Base-by-base conservation (phyloP, 2,113 vertebrate species). In the Poicephalus meyeri region DNA sequence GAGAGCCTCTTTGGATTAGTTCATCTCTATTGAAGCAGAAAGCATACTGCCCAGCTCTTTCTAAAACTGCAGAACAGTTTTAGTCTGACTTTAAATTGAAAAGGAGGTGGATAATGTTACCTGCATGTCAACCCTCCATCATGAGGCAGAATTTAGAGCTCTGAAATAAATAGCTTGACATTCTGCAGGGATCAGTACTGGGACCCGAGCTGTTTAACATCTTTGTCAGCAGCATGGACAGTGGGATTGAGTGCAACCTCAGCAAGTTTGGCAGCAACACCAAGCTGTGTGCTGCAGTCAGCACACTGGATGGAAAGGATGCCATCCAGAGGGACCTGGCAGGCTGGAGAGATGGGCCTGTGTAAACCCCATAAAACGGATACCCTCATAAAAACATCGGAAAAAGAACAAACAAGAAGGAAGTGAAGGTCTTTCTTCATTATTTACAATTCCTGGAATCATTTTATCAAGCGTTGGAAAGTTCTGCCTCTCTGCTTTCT, bases 401-500 rank as follows among this genome's bases (percentile, higher is more conserved):
- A 41, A 44, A 66, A 49, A 33, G 8, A 31, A 37, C 31, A 44
- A 18, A 14, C 4, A 41, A 37, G 10, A 7, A 33, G 3, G 1
- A 1, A 6, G 25, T 46, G 46, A 55, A 13, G 3, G 21, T 42
- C 16, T 88, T 93, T 86, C 39, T 91, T 76, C 17, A 29, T 84
- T 94, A 92, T 90, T 96, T 91, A 87, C 78, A 76, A 61, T 80
- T 92, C 29, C 88, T 87, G 56, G 72, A 93, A 84, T 63, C 33
- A 29, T 68, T 74, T 88, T 71, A 90, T 78, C 44, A 26, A 52
- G 64, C 49, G 63, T 9, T 88, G 65, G 74, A 93, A 93, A 95
- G 80, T 61, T 96, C 76, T 95, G 92, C 55, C 33, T 93, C 20
- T 55, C 21, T 56, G 52, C 84, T 78, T 96, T 95, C 92, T 95